Evolutionary conservation across 1,140 invertebrate genomes (phyloP).

Genomic region (Laupala kohalensis): DNA sequence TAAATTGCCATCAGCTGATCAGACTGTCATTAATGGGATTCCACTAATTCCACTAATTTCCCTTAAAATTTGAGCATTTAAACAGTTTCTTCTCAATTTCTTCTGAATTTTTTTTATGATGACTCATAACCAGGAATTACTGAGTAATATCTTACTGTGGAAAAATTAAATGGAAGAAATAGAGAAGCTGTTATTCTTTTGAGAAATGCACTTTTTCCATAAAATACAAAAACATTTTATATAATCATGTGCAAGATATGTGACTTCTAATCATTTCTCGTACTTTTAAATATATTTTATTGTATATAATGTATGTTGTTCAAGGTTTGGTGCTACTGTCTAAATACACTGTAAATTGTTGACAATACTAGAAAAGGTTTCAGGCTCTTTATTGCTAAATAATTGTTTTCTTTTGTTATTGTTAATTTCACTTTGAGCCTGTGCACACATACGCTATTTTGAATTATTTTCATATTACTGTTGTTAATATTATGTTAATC

Average conservation of each 20-base stretch:
- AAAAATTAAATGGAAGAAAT: background rate
- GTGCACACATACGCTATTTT: background rate
- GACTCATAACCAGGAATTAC: background rate
- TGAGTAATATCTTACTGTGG: background rate
- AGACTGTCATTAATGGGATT: no score
- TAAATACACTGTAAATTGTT: background rate
- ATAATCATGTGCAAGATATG: background rate
- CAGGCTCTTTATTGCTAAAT: background rate
- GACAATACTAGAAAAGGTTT: background rate
- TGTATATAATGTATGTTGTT: background rate
- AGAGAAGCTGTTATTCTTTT: background rate
- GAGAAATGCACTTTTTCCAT: background rate
- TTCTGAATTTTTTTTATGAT: no score
- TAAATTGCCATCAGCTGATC: no score
- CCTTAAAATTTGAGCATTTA: no score
- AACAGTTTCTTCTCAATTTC: no score
- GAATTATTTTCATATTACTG: background rate
- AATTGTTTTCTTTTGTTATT: background rate
- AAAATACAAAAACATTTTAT: background rate
- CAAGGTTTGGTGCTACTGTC: background rate
- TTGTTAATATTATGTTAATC: background rate
- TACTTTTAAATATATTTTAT: background rate
- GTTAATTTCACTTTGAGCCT: background rate
- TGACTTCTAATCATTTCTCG: background rate
- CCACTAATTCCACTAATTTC: no score